Evolutionary conservation across 2,797 vertebrate genomes (phyloP).

Genomic region (Brotula barbata): DNA sequence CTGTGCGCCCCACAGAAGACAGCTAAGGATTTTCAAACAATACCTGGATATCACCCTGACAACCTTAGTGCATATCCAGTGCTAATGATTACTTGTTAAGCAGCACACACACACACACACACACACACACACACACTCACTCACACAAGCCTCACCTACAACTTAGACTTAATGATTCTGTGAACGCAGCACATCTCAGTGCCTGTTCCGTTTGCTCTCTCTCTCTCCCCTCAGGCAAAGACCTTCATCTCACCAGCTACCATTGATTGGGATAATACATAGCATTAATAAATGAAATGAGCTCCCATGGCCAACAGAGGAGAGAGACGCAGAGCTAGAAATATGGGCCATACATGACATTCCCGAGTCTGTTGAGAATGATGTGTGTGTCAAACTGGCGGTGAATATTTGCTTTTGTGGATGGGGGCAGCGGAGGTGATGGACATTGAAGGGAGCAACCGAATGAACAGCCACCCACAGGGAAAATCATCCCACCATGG

Average conservation of each 20-base stretch:
- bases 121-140: conserved; percentile 6
- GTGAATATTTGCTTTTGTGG: conserved; percentile 51
- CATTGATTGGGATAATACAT: conserved; percentile 58
- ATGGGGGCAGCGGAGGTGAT: conserved; percentile 53
- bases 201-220: conserved; percentile 47
- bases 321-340: conserved; percentile 24
- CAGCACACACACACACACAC: conserved; percentile 27
- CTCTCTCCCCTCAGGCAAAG: conserved; percentile 58
- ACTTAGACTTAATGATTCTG: conserved; percentile 61
- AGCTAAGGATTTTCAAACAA: conserved; percentile 65
- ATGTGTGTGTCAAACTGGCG: conserved; percentile 39
- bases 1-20: conserved; percentile 46
- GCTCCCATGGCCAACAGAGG: conserved; percentile 7
- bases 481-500: conserved; percentile 71
- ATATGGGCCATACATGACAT: conserved; percentile 35
- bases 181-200: conserved; percentile 49
- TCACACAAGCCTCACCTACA: conserved; percentile 11
- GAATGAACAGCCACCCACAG: conserved; percentile 71
- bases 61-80: conserved; percentile 46
- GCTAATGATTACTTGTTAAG: conserved; percentile 65
- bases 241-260: conserved; percentile 58
- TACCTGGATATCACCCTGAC: conserved; percentile 53
- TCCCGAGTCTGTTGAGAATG: conserved; percentile 38
- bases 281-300: conserved; percentile 62
- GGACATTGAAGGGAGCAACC: conserved; percentile 68